Evolutionary conservation across 2,113 vertebrate species (phyloP).

Genomic region (Promerops cafer): DNA sequence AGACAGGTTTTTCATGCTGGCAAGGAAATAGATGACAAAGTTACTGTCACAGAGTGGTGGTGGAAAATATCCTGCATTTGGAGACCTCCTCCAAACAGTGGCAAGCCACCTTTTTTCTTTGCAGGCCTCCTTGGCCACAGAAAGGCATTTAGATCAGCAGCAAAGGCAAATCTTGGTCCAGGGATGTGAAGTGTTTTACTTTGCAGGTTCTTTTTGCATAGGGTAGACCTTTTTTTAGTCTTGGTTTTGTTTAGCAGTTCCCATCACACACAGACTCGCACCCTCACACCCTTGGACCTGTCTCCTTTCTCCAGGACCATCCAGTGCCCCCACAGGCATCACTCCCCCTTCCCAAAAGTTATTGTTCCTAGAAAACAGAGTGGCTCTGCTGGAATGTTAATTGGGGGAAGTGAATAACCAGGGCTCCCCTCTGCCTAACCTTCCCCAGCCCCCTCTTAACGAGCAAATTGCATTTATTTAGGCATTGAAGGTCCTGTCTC

Average conservation of each 20-base stretch:
- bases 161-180: not conserved
- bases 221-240: not conserved
- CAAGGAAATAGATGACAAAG: not conserved
- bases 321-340: not conserved
- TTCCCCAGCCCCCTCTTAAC: conserved; percentile 36
- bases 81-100: not conserved
- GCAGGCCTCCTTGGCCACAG: not conserved
- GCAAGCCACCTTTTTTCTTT: not conserved
- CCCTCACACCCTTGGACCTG: not conserved
- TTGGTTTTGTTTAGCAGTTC: not conserved
- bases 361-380: conserved; percentile 53
- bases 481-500: conserved; percentile 19
- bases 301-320: conserved; percentile 26
- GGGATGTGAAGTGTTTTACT: not conserved
- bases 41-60: not conserved
- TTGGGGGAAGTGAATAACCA: conserved; percentile 58
- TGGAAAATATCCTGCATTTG: not conserved
- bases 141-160: not conserved
- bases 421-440: conserved; percentile 12
- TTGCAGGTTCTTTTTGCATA: not conserved
- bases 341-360: not conserved
- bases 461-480: conserved; percentile 60
- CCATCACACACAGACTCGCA: not conserved
- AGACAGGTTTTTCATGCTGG: not conserved
- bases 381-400: conserved; percentile 61